Percentiles rank a stretch among this genome's conserved stretches.
These are phyloP conservation scores for Heliangelus exortis DNA, from an alignment of 2,797 vertebrate species.

Conservation along the genomic window DNA sequence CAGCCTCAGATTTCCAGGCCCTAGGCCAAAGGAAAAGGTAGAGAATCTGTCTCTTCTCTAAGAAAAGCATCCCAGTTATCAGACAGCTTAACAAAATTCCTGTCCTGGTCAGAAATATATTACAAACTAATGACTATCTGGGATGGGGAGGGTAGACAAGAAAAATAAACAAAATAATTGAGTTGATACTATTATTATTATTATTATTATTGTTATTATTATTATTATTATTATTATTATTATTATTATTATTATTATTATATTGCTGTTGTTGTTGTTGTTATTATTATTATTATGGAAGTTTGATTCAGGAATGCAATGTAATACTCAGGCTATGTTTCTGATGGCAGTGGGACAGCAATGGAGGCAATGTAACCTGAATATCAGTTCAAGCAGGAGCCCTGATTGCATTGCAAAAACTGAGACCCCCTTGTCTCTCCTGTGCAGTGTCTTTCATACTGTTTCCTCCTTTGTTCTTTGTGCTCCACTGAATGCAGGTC, in stretches of 20 bases:
- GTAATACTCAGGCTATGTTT: not conserved
- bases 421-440: not conserved
- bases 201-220: too few species aligned
- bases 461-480: conserved; percentile 32
- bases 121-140: not conserved
- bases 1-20: not conserved
- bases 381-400: conserved; percentile 9
- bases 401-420: not conserved
- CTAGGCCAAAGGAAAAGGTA: conserved; percentile 10
- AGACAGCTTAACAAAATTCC: not conserved
- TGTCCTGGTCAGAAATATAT: not conserved
- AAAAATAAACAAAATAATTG: not conserved
- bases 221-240: not conserved
- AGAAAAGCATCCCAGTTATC: not conserved
- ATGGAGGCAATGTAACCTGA: not conserved
- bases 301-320: not conserved
- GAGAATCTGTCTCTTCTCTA: not conserved
- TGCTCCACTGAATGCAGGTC: not conserved
- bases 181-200: too few species aligned
- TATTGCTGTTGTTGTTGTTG: not conserved
- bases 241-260: too few species aligned
- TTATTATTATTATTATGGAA: not conserved
- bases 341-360: conserved; percentile 19
- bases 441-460: not conserved
- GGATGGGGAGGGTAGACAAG: not conserved